Base-by-base conservation (phyloP, 2,888 invertebrate species). In the Sipha maydis region DNA sequence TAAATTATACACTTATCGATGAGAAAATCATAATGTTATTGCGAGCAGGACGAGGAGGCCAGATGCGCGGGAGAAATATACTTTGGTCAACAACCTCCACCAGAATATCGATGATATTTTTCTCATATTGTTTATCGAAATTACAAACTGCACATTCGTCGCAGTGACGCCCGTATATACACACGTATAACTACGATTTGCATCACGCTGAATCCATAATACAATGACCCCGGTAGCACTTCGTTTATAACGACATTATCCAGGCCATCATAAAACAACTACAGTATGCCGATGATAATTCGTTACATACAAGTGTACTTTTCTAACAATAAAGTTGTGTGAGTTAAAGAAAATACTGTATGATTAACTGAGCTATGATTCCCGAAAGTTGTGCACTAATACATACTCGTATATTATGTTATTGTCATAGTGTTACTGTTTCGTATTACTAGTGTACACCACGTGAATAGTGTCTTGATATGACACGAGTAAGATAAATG, bases 211-310 rank as follows among this genome's bases (percentile, higher is more conserved):
- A 73, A 83, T 83, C 31, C 71, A 83, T 34, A 73, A 83, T 83
- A 73, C 83, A 83, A 73, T 73, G 83, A 83, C 83, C 83, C 73
- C 83, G 54, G 73, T 54, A 54, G 71, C 69, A 73, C 48, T 19
- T 54, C 48, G 71, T 71, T 83, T 25, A 17, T 54, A 48, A 21
- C 28, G 41, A 69, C 31, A 71, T 21, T 31, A 31, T 31, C 69
- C 31, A 38, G 38, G 28, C 38, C 61, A 80, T 38, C 34, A 61
- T 21, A 54, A 54, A 25, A 61, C 21, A 61, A 61, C 61, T 14
- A 48, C 48, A 11, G 48, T 14, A 14, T 0, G 2, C 61, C 25
- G 61, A 25, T 21, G 3, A 21, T 21, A 61, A 61, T 61, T 61
- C 61, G 61, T 61, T 25, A 21, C 21, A 21, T 3, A 21, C 0